Percentiles rank a stretch among this genome's conserved stretches.
These are phyloP conservation scores for Lasiurus cinereus DNA, from an alignment of 2,113 vertebrate genomes.

Conservation along the genomic window DNA sequence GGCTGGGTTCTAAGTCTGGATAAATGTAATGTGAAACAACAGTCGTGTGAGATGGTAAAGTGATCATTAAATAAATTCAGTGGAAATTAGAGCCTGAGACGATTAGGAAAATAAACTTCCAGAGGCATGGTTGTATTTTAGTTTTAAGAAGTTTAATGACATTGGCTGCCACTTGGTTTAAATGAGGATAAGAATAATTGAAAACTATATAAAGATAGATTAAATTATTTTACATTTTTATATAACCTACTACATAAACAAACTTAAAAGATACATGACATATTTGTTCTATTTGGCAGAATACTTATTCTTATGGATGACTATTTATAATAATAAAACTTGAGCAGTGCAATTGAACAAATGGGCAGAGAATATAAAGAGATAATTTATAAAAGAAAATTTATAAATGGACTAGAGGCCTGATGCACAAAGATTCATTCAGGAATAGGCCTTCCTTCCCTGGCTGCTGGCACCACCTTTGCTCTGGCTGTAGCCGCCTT, in stretches of 20 bases:
- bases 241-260: background rate
- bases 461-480: no score
- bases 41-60: background rate
- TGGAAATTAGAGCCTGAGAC: background rate
- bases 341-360: constrained; percentile 16
- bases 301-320: constrained; percentile 1
- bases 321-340: constrained; percentile 9
- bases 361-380: background rate
- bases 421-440: no score
- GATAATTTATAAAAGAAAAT: constrained; percentile 8
- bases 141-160: background rate
- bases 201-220: constrained; percentile 18
- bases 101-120: background rate
- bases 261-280: background rate
- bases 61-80: background rate
- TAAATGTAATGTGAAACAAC: background rate
- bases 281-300: background rate
- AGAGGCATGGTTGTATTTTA: background rate
- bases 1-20: background rate
- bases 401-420: background rate
- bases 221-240: background rate
- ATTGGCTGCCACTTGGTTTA: background rate
- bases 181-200: constrained; percentile 8
- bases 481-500: no score
- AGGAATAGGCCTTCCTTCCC: no score